phyloP scores from a whole-genome alignment of 35 echinoderm and acorn worm genomes.

The Heliocidaris erythrogramma region DNA sequence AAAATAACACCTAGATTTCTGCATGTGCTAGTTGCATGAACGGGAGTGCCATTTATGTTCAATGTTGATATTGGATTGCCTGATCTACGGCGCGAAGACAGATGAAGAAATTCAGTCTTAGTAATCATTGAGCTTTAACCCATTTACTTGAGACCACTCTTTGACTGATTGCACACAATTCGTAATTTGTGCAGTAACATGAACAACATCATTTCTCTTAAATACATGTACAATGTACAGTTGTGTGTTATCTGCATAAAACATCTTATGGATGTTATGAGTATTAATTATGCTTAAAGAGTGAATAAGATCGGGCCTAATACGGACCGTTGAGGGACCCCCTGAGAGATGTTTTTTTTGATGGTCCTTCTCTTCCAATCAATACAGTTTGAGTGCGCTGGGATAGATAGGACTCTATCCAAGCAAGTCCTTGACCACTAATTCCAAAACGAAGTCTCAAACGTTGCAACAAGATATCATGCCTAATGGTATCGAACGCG shows the following conservation, averaged over 20 bases:
- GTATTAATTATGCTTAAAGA: not conserved
- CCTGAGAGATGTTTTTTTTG: not conserved
- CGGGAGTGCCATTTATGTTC: too few species aligned
- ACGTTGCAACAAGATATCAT: constrained; percentile 42
- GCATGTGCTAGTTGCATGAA: too few species aligned
- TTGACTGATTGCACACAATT: constrained; percentile 12
- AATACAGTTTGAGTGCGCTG: too few species aligned
- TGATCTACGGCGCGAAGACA: not conserved
- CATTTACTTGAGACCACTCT: not conserved
- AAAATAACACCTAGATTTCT: too few species aligned
- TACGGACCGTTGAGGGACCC: not conserved
- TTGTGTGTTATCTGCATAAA: not conserved
- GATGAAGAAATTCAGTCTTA: not conserved
- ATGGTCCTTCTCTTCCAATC: constrained; percentile 8
- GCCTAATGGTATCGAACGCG: constrained; percentile 50
- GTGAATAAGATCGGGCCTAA: not conserved
- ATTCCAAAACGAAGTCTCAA: constrained; percentile 36
- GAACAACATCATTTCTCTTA: not conserved
- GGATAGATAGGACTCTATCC: constrained; percentile 56
- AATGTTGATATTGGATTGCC: not conserved
- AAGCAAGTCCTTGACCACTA: constrained; percentile 2
- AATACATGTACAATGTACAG: not conserved
- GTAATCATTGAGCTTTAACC: not conserved
- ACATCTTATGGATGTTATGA: not conserved
- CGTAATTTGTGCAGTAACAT: not conserved